Conservation (phyloP, 2,888 invertebrate species). For the Atethmia centrago region DNA sequence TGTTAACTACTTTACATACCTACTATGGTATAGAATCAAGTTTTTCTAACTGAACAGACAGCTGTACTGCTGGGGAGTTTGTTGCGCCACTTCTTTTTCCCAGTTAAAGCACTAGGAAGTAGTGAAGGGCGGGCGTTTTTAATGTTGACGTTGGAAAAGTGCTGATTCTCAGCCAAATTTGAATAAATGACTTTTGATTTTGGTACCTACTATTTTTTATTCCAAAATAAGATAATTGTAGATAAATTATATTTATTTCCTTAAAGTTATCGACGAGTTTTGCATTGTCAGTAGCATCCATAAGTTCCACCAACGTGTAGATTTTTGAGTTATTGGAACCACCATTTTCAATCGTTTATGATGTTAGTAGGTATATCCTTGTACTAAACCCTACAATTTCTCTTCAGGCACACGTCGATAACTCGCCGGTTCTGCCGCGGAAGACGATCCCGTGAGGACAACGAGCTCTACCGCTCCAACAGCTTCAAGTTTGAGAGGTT, state of each 20-base stretch:
- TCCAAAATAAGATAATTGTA: neutral
- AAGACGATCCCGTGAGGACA: conserved; percentile 93
- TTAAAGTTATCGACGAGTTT: neutral
- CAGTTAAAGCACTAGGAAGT: too few relatives aligned
- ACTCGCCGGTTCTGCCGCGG: conserved; percentile 94
- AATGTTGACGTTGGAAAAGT: too few relatives aligned
- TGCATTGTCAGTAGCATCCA: neutral
- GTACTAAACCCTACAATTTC: neutral
- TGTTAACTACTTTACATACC: too few relatives aligned
- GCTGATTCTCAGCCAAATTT: too few relatives aligned
- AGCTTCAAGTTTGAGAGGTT: conserved; percentile 97
- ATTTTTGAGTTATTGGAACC: neutral
- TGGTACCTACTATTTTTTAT: neutral
- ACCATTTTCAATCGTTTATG: neutral
- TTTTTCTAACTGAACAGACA: too few relatives aligned
- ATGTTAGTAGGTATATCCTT: neutral
- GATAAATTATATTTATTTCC: neutral
- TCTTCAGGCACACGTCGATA: conserved; percentile 88
- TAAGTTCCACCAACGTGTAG: too few relatives aligned
- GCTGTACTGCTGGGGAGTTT: too few relatives aligned
- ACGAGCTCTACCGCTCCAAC: conserved; percentile 96
- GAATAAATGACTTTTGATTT: neutral
- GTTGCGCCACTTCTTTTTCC: too few relatives aligned
- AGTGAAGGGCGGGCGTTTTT: too few relatives aligned
- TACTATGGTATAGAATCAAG: too few relatives aligned